Evolutionary conservation across 2,888 invertebrate species (phyloP).

Genomic region (Fabriciana adippe): DNA sequence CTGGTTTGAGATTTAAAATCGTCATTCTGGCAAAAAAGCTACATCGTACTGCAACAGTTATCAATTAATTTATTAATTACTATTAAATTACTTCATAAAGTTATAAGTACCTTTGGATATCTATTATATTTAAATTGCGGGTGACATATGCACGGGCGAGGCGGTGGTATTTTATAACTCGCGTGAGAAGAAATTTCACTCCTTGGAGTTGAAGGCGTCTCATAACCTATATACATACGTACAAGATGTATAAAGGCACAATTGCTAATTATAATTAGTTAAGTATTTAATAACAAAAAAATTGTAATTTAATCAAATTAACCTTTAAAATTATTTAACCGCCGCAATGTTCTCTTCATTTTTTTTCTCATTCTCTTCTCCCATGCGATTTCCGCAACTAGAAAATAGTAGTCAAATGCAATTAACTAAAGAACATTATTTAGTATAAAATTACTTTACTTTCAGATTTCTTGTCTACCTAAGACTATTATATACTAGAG

Average conservation of each 20-base stretch:
- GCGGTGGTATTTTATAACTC: constrained; percentile 65
- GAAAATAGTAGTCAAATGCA: constrained; percentile 28
- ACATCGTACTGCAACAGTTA: no score
- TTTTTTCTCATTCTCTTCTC: constrained; percentile 72
- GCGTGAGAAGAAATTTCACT: constrained; percentile 64
- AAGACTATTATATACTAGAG: no score
- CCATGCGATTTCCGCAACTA: constrained; percentile 71
- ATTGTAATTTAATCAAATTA: background rate
- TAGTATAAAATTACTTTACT: background rate
- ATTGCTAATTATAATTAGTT: background rate
- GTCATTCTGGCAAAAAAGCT: no score
- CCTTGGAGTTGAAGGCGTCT: constrained; percentile 61
- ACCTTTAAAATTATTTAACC: constrained; percentile 69
- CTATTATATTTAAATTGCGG: constrained; percentile 63
- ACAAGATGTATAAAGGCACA: background rate
- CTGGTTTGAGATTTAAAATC: no score
- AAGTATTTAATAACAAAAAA: background rate
- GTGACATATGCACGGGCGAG: constrained; percentile 61
- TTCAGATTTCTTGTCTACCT: background rate
- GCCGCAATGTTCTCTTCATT: constrained; percentile 61
- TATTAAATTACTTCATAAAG: background rate
- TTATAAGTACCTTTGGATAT: constrained; percentile 61
- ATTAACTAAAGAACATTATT: background rate
- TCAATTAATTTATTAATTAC: no score
- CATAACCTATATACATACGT: constrained; percentile 56